Conservation (phyloP, 2,113 vertebrate genomes). For the Aspiorhynchus laticeps region DNA sequence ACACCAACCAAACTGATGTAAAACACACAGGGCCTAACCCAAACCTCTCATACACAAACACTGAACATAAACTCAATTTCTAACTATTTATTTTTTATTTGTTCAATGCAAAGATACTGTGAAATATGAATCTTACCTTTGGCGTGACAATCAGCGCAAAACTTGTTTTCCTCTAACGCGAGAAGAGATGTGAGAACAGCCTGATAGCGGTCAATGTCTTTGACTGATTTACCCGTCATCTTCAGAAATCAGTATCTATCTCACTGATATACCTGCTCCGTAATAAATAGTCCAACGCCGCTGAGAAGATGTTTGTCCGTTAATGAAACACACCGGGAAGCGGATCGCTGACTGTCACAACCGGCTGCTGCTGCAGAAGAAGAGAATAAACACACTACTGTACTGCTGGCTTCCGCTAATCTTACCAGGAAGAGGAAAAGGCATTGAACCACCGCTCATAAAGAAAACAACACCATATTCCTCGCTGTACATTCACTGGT, state of each 20-base stretch:
- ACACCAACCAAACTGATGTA: not conserved
- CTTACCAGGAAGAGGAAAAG: conserved; percentile 29
- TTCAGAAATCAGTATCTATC: not conserved
- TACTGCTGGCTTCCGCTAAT: conserved; percentile 20
- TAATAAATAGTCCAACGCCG: not conserved
- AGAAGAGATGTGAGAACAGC: conserved; percentile 87
- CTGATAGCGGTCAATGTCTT: conserved; percentile 94
- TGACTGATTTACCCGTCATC: conserved; percentile 93
- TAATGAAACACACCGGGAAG: conserved; percentile 1
- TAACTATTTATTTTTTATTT: not conserved
- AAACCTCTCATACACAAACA: not conserved
- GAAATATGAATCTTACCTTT: conserved; percentile 79
- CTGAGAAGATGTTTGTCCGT: not conserved
- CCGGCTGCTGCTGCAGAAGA: conserved; percentile 6
- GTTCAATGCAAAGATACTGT: not conserved
- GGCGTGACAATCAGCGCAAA: conserved; percentile 91
- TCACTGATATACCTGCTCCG: not conserved
- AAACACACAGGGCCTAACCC: conserved; percentile 9
- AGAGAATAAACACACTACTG: not conserved
- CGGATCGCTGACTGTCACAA: conserved; percentile 2
- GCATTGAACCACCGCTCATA: not conserved
- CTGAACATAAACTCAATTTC: not conserved
- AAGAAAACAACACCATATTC: too few relatives aligned
- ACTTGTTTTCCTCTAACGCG: conserved; percentile 90
- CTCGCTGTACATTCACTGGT: too few relatives aligned